Evolutionary conservation across 2,888 invertebrate species (phyloP), one percentile per base, ranked within the genome.

Genomic region (Pycnomerus fuliginosus): DNA sequence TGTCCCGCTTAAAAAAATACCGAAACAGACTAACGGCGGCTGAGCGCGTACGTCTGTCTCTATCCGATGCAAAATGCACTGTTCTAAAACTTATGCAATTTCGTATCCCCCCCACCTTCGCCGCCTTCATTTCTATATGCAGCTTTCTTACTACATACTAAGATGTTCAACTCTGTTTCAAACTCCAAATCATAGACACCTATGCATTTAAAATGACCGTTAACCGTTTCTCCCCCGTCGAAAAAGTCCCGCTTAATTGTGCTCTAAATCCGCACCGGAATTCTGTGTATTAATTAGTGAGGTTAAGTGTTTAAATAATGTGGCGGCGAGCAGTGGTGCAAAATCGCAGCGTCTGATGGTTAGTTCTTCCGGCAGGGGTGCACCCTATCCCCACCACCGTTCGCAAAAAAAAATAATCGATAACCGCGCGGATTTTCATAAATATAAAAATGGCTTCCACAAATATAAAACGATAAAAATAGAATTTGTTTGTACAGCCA

Each of bases 401-500:
- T 11, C 14, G n/a, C 11, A 14, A 16, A 4, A 15, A 23, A 28
- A 37, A 37, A 37, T 29, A 37, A 38, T 41, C 40, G 15, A 41
- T 41, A 33, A 7, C 16, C 27, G 16, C 27, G 22, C 33, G 10
- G n/a, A n/a, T n/a, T n/a, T 12, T 28, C 29, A 37, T 29, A 23
- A 39, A 10, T 16, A 33, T 38, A 44, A 56, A 58, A 58, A 60
- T 60, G 55, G 55, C 55, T 53, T 55, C 57, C 52, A 47, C 57
- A 61, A 61, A 64, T 61, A 63, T 63, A 44, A 38, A 14, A 24
- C 36, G 64, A 68, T 70, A 71, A 70, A 71, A 71, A 71, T 70
- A 70, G 69, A 68, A 53, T 29, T 27, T 69, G 61, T 70, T 71
- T 70, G 68, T 55, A 62, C 71, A 61, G 70, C 71, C 71, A 71